phyloP scores from a whole-genome alignment of 92 coral and sea anemone species.

The Parazoanthus swiftii region DNA sequence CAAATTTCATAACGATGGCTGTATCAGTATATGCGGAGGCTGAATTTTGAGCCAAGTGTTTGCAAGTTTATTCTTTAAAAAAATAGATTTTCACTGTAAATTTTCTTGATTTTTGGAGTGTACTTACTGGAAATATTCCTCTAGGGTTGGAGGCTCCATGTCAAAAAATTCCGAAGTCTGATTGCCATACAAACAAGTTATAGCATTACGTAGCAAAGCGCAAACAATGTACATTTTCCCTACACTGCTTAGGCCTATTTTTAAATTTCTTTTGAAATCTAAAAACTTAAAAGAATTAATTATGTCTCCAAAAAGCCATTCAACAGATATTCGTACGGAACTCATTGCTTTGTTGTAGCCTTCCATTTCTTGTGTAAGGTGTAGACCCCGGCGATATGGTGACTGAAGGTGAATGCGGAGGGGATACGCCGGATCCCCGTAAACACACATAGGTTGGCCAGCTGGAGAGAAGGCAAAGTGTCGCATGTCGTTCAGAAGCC shows the following conservation, averaged over 20 bases:
- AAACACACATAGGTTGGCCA: slow-evolving; percentile 9
- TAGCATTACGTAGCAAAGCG: slow-evolving; percentile 23
- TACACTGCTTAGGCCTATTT: slow-evolving; percentile 15
- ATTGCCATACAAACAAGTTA: slow-evolving; percentile 35
- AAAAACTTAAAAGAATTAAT: slow-evolving; percentile 29
- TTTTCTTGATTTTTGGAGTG: background rate
- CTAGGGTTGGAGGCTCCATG: slow-evolving; percentile 33
- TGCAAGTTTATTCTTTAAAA: background rate
- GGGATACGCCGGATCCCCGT: background rate
- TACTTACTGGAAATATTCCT: slow-evolving; percentile 30
- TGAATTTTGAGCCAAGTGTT: background rate
- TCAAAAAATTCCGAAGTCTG: slow-evolving; percentile 31
- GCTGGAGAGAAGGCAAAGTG: slow-evolving; percentile 8
- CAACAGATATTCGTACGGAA: slow-evolving; percentile 14
- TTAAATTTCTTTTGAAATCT: slow-evolving; percentile 18
- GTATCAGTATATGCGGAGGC: too few species aligned
- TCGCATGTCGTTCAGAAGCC: slow-evolving; percentile 25
- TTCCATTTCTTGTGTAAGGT: slow-evolving; percentile 29
- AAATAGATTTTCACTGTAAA: background rate
- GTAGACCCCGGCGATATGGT: slow-evolving; percentile 36
- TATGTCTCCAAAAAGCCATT: slow-evolving; percentile 24
- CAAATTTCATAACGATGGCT: too few species aligned
- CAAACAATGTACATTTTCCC: slow-evolving; percentile 32
- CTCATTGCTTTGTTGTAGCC: slow-evolving; percentile 35
- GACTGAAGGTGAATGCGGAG: background rate